Base-by-base conservation (phyloP, 2,113 vertebrate species). In the Odocoileus hemionus region DNA sequence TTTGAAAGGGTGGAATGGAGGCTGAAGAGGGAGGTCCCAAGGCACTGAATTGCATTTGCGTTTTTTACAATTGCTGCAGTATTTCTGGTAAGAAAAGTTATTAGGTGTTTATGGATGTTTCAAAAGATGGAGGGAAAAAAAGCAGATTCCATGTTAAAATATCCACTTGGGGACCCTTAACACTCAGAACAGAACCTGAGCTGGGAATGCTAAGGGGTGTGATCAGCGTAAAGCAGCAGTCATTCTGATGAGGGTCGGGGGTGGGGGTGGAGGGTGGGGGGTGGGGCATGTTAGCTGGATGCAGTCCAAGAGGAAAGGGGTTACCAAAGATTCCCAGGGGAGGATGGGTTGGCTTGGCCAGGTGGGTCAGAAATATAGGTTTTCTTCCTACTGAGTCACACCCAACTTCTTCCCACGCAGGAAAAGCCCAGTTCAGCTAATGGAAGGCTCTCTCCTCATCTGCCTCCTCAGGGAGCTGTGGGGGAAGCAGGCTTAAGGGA, bases 21-120 rank as follows among this genome's bases (percentile, higher is more conserved):
- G 58, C 54, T 36, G 64, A 89, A 88, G 64, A 83, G 61, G 58
- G 79, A 92, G 61, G 60, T 39, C 91, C 87, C 85, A 52, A 76
- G 84, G 39, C 57, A 25, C 85, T 79, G 89, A 96, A 95, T 88
- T 97, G 94, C 70, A 86, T 90, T 97, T 82, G 95, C 61, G 67
- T 5, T 64, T 47, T 95, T 87, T 94, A 97, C 58, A 97, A 96
- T 96, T 95, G 95, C 79, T 95, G 78, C 89, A 98, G 95, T 96
- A 96, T 98, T 98, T 98, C 97, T 98, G 96, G 97, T 98, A 97
- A 98, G 97, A 97, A 98, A 98, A 98, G 97, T 98, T 98, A 98
- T 98, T 97, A 96, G 98, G 98, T 98, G 98, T 98, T 98, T 98
- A 98, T 97, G 97, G 93, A 95, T 90, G 94, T 97, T 98, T 98